These are phyloP conservation scores for Druon quercuslanigerum DNA, from an alignment of 1,140 invertebrate species.

Conservation along the genomic window DNA sequence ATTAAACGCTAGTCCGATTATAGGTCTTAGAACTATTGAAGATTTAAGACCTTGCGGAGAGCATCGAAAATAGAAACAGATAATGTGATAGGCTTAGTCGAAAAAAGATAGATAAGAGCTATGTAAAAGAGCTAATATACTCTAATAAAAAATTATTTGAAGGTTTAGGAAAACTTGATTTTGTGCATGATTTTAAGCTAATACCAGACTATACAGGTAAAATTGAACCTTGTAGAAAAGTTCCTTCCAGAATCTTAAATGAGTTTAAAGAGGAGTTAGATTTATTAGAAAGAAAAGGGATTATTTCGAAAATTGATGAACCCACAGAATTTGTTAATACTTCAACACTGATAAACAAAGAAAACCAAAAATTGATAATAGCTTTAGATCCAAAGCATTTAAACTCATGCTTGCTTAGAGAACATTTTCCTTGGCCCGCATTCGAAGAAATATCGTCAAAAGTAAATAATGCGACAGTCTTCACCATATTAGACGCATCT, in stretches of 20 bases:
- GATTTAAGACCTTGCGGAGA: not conserved
- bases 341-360: slow-evolving; percentile 58
- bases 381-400: slow-evolving; percentile 67
- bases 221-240: slow-evolving; percentile 47
- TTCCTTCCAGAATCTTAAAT: slow-evolving; percentile 48
- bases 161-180: slow-evolving; percentile 41
- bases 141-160: slow-evolving; percentile 34
- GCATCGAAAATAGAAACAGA: not conserved
- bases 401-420: slow-evolving; percentile 53
- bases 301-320: slow-evolving; percentile 50
- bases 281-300: slow-evolving; percentile 45
- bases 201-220: slow-evolving; percentile 39
- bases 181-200: slow-evolving; percentile 42
- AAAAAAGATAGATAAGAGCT: not conserved
- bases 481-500: slow-evolving; percentile 51
- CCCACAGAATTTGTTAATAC: slow-evolving; percentile 66
- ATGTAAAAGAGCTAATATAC: not conserved
- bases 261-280: slow-evolving; percentile 49
- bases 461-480: slow-evolving; percentile 46
- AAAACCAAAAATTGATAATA: slow-evolving; percentile 65
- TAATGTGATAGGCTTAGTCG: not conserved
- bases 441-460: slow-evolving; percentile 42
- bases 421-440: slow-evolving; percentile 37
- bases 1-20: not conserved
- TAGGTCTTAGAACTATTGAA: slow-evolving; percentile 27